These are phyloP conservation scores for Aporophyla lueneburgensis DNA, from an alignment of 2,888 invertebrate species.

Conservation along the genomic window DNA sequence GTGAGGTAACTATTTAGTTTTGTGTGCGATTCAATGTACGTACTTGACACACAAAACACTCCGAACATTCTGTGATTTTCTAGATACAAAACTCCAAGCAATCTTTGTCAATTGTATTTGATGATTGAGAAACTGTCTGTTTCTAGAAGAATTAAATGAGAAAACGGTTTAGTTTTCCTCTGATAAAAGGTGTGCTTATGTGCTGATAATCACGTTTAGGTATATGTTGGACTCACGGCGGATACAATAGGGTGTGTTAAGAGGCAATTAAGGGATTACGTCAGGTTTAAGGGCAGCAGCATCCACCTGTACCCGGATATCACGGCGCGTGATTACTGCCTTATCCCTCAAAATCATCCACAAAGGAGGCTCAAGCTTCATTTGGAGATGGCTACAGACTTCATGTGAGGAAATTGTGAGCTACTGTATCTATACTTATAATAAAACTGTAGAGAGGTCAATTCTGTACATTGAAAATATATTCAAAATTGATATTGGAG, in stretches of 20 bases:
- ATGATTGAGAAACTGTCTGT: neutral
- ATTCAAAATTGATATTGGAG: no score
- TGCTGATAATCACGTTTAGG: slow-evolving; percentile 33
- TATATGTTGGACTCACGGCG: slow-evolving; percentile 15
- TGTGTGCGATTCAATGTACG: slow-evolving; percentile 10
- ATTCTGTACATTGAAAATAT: no score
- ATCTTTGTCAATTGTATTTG: slow-evolving; percentile 5
- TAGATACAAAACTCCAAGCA: neutral
- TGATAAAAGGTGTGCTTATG: neutral
- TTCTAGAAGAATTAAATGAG: neutral
- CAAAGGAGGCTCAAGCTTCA: slow-evolving; percentile 13
- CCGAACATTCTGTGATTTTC: slow-evolving; percentile 4
- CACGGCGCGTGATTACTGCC: slow-evolving; percentile 44
- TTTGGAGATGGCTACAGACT: slow-evolving; percentile 5
- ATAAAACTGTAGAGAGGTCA: no score
- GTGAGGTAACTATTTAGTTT: slow-evolving; percentile 53
- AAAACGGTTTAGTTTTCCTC: neutral
- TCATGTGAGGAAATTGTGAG: slow-evolving; percentile 1
- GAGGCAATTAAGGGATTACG: slow-evolving; percentile 58
- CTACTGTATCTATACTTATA: no score
- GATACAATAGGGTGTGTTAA: slow-evolving; percentile 38
- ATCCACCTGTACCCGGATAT: slow-evolving; percentile 42
- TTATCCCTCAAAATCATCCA: slow-evolving; percentile 45
- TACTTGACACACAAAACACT: slow-evolving; percentile 29
- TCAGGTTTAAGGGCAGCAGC: slow-evolving; percentile 48